Evolutionary conservation across 2,113 vertebrate species (phyloP), one percentile per base, ranked within the genome.

Genomic region (Barnardius zonarius): DNA sequence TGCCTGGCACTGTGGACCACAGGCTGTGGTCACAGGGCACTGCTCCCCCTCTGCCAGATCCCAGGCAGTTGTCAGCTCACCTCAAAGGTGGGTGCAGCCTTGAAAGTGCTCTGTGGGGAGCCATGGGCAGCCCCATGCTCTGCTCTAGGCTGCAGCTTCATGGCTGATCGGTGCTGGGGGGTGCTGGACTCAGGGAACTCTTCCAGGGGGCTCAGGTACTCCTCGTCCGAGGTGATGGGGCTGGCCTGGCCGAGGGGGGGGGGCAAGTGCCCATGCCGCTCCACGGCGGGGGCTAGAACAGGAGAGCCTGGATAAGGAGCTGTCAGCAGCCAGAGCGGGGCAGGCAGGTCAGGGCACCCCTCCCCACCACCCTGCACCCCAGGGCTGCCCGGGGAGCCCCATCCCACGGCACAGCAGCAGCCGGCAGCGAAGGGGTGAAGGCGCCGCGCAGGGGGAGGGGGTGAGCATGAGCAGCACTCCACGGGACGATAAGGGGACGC

Each of bases 171-270:
- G 72, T 98, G 97, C 79, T 98, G 96, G 11, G 97, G 96, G 18
- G 97, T 97, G 49, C 98, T 83, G 1, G 98, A 98, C 67, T 99
- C 99, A 3, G 98, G 98, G 73, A 98, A 98, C 81, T 99, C 99
- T 97, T 99, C 99, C 96, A 99, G 94, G 13, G 99, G 99, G 81
- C 99, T 99, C 93, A 99, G 98, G 91, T 99, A 99, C 93, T 99
- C 99, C 94, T 99, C 99, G 5, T 99, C 99, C 3, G 99, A 99
- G 25, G 99, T 99, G 95, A 99, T 99, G 28, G 99, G 99, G 93
- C 99, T 99, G 98, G 98, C 98, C 95, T 99, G 97, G 30, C 98
- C 98, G 91, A 98, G 95, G 46, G 97, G 97, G 67, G 98, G 88
- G 13, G 97, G 76, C 86, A 98, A 91, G 89, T 44, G 97, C 95